Evolutionary conservation across 2,888 invertebrate species (phyloP).

Genomic region (Eupithecia pulchellata): DNA sequence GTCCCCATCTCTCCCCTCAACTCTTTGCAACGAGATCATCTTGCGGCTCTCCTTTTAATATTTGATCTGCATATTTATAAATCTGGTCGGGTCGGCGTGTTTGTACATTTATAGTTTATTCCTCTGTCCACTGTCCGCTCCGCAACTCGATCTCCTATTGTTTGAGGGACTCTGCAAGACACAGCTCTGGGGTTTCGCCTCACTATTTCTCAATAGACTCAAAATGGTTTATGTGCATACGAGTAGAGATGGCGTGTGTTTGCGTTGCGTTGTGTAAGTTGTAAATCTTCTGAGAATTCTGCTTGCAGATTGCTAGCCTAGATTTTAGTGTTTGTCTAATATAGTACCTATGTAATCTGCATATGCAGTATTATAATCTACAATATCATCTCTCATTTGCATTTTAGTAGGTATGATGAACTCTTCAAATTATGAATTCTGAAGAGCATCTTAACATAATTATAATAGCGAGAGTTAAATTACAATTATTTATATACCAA

Average conservation of each 20-base stretch:
- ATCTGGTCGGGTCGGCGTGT: conserved; percentile 62
- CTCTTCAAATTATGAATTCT: too few species aligned
- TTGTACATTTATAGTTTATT: conserved; percentile 73
- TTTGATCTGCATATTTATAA: conserved; percentile 80
- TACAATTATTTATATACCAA: too few species aligned
- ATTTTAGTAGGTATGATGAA: too few species aligned
- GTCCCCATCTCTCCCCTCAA: conserved; percentile 1
- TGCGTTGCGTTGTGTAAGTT: conserved; percentile 23
- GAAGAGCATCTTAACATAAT: too few species aligned
- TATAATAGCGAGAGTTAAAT: too few species aligned
- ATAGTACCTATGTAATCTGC: too few species aligned
- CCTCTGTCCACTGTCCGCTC: conserved; percentile 46
- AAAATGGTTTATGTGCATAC: conserved; percentile 18
- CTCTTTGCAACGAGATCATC: conserved; percentile 63
- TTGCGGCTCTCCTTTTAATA: conserved; percentile 75
- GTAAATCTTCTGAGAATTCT: neutral
- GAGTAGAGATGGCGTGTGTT: conserved; percentile 9
- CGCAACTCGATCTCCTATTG: conserved; percentile 35
- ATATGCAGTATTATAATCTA: too few species aligned
- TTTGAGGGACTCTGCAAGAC: conserved; percentile 18
- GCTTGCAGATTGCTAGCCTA: neutral
- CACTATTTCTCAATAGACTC: conserved; percentile 12
- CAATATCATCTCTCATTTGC: neutral
- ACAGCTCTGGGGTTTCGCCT: conserved; percentile 2
- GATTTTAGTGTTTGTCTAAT: neutral